Evolutionary conservation across 2,888 invertebrate genomes (phyloP).

Genomic region (Perizoma affinitatum): DNA sequence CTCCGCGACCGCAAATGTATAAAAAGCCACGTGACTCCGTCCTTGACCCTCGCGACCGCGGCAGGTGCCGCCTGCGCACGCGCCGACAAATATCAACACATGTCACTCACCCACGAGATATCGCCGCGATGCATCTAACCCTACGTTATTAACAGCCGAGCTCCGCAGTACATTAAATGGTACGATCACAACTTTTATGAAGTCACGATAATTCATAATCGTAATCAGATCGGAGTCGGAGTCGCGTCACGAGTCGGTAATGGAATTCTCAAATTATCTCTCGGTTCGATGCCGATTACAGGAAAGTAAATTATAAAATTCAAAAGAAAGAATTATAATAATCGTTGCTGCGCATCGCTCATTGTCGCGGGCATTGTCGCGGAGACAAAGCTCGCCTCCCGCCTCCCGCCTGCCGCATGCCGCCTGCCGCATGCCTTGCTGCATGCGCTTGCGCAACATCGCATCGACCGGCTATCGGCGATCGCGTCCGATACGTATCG

Average conservation of each 20-base stretch:
- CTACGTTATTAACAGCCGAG: slow-evolving; percentile 18
- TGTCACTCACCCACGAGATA: slow-evolving; percentile 65
- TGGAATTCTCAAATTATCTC: slow-evolving; percentile 31
- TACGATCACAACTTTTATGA: slow-evolving; percentile 18
- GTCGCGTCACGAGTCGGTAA: slow-evolving; percentile 25
- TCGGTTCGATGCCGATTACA: slow-evolving; percentile 27
- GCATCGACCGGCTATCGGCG: slow-evolving; percentile 2
- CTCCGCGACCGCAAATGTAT: slow-evolving; percentile 28
- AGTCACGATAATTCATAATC: slow-evolving; percentile 27
- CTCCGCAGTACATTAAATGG: slow-evolving; percentile 9
- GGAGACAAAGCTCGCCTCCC: slow-evolving; percentile 31
- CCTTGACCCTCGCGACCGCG: slow-evolving; percentile 45
- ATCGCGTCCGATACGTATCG: background rate
- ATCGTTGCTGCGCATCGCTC: slow-evolving; percentile 25
- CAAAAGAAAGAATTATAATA: slow-evolving; percentile 34
- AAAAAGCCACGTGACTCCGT: slow-evolving; percentile 34
- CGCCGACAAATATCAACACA: slow-evolving; percentile 64
- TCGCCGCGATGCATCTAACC: slow-evolving; percentile 42
- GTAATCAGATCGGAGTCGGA: slow-evolving; percentile 13
- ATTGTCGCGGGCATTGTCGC: slow-evolving; percentile 18
- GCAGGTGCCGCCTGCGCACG: slow-evolving; percentile 41
- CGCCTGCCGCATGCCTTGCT: slow-evolving; percentile 15
- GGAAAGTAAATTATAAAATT: slow-evolving; percentile 32
- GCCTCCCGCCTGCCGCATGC: slow-evolving; percentile 9
- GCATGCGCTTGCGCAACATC: slow-evolving; percentile 14